Evolutionary conservation across 2,113 vertebrate genomes (phyloP).

Genomic region (Phasianus colchicus): DNA sequence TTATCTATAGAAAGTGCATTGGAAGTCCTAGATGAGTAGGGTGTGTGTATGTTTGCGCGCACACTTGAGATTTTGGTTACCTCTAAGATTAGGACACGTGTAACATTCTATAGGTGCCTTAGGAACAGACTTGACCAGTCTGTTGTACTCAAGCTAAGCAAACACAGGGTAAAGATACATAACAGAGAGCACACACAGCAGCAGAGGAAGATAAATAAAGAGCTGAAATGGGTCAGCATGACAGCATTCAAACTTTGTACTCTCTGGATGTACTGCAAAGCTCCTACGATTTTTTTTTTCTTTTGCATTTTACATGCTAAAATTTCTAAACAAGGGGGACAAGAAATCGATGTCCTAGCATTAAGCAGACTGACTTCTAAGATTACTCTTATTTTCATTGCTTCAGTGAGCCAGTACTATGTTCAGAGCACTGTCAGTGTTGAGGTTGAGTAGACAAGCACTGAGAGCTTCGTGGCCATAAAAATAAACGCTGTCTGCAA

Average conservation of each 20-base stretch:
- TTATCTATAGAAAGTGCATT: background rate
- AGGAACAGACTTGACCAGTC: background rate
- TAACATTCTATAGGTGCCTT: background rate
- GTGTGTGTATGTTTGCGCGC: background rate
- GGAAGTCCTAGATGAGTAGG: background rate
- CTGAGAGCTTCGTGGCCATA: background rate
- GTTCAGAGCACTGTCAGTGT: background rate
- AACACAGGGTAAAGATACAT: background rate
- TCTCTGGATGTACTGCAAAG: background rate
- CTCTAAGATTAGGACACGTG: background rate
- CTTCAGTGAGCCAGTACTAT: background rate
- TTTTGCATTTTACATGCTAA: background rate
- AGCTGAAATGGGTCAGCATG: background rate
- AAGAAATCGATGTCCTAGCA: background rate
- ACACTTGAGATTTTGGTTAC: background rate
- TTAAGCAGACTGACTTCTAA: background rate
- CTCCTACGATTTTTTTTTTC: background rate
- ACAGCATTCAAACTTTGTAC: background rate
- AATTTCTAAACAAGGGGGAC: background rate
- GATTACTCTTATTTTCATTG: background rate
- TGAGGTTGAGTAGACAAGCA: background rate
- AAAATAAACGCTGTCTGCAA: conserved; percentile 3
- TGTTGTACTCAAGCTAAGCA: background rate
- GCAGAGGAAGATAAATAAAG: background rate
- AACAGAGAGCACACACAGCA: background rate